Conservation (phyloP, 2,797 vertebrate species). For the Todus mexicanus region DNA sequence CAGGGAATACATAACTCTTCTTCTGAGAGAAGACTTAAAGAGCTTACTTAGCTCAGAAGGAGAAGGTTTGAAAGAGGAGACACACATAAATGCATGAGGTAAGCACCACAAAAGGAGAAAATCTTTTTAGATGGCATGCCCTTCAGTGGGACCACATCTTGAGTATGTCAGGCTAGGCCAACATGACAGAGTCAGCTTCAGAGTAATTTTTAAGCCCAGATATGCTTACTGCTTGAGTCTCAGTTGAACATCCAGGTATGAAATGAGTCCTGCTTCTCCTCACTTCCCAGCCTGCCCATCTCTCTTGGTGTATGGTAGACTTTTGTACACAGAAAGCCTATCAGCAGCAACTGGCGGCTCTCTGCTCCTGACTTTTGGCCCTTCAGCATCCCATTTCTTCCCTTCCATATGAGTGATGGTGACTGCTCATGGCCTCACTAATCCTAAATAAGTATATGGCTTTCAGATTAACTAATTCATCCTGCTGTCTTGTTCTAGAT, state of each 20-base stretch:
- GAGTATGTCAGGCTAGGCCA: not conserved
- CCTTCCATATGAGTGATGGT: not conserved
- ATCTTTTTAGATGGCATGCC: not conserved
- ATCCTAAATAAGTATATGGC: not conserved
- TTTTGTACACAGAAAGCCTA: not conserved
- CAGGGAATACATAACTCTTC: not conserved
- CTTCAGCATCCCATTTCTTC: not conserved
- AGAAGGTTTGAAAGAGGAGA: not conserved
- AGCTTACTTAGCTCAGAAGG: not conserved
- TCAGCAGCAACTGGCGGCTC: not conserved
- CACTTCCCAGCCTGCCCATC: not conserved
- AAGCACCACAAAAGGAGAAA: not conserved
- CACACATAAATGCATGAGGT: not conserved
- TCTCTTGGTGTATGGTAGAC: not conserved
- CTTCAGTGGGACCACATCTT: not conserved
- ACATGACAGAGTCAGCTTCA: not conserved
- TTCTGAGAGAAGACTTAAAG: not conserved
- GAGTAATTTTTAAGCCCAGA: not conserved
- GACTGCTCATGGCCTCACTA: not conserved
- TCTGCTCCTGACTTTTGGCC: not conserved
- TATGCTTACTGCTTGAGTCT: not conserved
- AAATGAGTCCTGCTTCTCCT: not conserved
- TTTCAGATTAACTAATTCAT: not conserved
- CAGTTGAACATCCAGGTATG: not conserved
- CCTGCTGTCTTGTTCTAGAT: not conserved